Evolutionary conservation across 2,113 vertebrate genomes (phyloP).

Genomic region (Sinocyclocheilus rhinocerous): DNA sequence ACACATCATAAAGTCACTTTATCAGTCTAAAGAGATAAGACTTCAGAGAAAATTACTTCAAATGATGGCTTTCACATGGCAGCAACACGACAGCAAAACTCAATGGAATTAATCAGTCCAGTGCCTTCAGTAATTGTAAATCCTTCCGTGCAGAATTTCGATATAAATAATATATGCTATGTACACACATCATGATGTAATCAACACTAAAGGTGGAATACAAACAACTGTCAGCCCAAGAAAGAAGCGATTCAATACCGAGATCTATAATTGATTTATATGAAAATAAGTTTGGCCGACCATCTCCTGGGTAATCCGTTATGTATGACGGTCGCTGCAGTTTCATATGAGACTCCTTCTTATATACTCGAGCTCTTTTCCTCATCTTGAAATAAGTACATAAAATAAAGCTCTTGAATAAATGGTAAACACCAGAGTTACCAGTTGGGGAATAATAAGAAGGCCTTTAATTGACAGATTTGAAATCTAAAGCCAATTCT

Average conservation of each 20-base stretch:
- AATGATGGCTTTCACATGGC: slow-evolving; percentile 47
- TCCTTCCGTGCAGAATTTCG: slow-evolving; percentile 49
- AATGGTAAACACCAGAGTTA: not conserved
- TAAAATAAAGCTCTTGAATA: slow-evolving; percentile 23
- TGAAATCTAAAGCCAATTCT: slow-evolving; percentile 71
- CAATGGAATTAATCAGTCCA: slow-evolving; percentile 62
- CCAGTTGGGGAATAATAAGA: slow-evolving; percentile 62
- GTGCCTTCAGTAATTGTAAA: slow-evolving; percentile 60
- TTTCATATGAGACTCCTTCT: slow-evolving; percentile 39
- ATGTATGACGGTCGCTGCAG: slow-evolving; percentile 42
- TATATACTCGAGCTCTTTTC: slow-evolving; percentile 28
- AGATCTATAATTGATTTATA: slow-evolving; percentile 58
- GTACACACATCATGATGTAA: slow-evolving; percentile 60
- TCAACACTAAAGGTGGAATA: slow-evolving; percentile 51
- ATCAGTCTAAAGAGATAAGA: slow-evolving; percentile 41
- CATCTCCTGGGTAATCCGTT: slow-evolving; percentile 53
- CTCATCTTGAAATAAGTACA: not conserved
- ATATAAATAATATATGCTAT: slow-evolving; percentile 60
- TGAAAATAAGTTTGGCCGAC: slow-evolving; percentile 52
- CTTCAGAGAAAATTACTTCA: slow-evolving; percentile 55
- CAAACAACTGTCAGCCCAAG: slow-evolving; percentile 50
- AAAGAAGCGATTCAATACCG: slow-evolving; percentile 49
- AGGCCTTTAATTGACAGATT: slow-evolving; percentile 75
- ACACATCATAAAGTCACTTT: slow-evolving; percentile 46
- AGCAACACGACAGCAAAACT: slow-evolving; percentile 46